phyloP scores from a whole-genome alignment of 2,797 vertebrate species.

The Knipowitschia caucasica region DNA sequence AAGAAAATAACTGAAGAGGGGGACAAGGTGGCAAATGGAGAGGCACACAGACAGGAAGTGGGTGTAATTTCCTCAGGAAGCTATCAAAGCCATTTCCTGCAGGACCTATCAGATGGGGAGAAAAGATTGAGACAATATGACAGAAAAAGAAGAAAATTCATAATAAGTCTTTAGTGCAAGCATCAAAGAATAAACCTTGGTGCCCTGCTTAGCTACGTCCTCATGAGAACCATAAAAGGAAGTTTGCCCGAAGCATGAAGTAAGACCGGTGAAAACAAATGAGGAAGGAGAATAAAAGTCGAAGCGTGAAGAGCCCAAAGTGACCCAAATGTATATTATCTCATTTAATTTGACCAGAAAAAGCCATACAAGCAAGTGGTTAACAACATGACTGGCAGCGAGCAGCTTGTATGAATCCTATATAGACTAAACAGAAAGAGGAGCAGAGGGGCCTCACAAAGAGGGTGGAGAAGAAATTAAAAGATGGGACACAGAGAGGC shows the following conservation, averaged over 20 bases:
- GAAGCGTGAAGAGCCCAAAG: slow-evolving; percentile 1
- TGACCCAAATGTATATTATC: neutral
- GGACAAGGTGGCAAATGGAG: slow-evolving; percentile 54
- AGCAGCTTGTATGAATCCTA: slow-evolving; percentile 24
- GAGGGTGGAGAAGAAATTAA: slow-evolving; percentile 34
- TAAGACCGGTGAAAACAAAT: slow-evolving; percentile 27
- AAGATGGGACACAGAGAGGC: slow-evolving; percentile 33
- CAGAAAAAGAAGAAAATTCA: slow-evolving; percentile 10
- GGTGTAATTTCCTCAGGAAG: slow-evolving; percentile 84
- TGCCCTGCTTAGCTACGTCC: slow-evolving; percentile 8
- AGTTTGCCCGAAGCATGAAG: slow-evolving; percentile 18
- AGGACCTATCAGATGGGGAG: slow-evolving; percentile 60
- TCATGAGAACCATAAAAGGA: slow-evolving; percentile 42
- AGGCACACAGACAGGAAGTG: slow-evolving; percentile 77
- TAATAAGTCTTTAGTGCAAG: slow-evolving; percentile 4
- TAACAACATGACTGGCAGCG: slow-evolving; percentile 22
- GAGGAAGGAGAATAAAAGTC: slow-evolving; percentile 19
- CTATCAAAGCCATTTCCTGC: slow-evolving; percentile 76
- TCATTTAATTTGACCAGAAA: neutral
- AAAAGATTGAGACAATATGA: slow-evolving; percentile 12
- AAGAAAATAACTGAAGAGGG: slow-evolving; percentile 7
- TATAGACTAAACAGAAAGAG: slow-evolving; percentile 42
- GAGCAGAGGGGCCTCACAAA: slow-evolving; percentile 17
- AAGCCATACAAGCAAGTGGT: neutral
- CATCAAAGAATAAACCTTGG: slow-evolving; percentile 11